Evolutionary conservation across 2,113 vertebrate genomes (phyloP), one percentile per base, ranked within the genome.

Genomic region (Rhabdornis inornatus): DNA sequence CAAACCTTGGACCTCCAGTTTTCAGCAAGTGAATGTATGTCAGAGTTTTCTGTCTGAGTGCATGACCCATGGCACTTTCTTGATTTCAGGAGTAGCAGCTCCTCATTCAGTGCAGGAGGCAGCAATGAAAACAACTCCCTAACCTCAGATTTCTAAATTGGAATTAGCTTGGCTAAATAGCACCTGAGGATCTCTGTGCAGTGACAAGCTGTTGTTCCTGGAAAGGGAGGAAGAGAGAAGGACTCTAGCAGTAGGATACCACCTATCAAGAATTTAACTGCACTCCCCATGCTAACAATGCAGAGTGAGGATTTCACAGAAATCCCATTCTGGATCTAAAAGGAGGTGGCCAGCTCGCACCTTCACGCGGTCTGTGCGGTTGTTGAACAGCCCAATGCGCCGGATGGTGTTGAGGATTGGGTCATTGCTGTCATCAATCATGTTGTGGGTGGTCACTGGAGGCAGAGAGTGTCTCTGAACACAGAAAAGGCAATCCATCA

Each of bases 381-480:
- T 97, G 94, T 99, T 99, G 98, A 99, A 99, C 65, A 99, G 98
- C 31, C 98, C 98, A 0, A 99, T 98, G 33, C 99, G 98, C n/a
- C 99, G 96, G 60, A 99, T 97, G 82, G 99, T 99, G 87, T 96
- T 98, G 87, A 99, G 98, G 90, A 99, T 99, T 9, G 99, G 99
- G 82, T 99, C 99, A 0, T 97, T 97, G 57, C 98, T 83, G 89
- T 99, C 99, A 1, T 99, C 99, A 18, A 99, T 97, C 98, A 99
- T 99, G 97, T 99, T 99, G 98, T 99, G 99, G 15, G 99, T 99
- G 63, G 99, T 99, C 92, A 99, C 99, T 18, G 99, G 99, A n/a
- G 99, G 99, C 77, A 99, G 96, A 60, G 97, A 97, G 77, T 99
- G 99, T 96, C 99, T 97, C 99, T 99, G 76, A 23, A 57, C 57